phyloP scores from a whole-genome alignment of 2,888 invertebrate genomes.

The Himalopsyche kuldschensis region DNA sequence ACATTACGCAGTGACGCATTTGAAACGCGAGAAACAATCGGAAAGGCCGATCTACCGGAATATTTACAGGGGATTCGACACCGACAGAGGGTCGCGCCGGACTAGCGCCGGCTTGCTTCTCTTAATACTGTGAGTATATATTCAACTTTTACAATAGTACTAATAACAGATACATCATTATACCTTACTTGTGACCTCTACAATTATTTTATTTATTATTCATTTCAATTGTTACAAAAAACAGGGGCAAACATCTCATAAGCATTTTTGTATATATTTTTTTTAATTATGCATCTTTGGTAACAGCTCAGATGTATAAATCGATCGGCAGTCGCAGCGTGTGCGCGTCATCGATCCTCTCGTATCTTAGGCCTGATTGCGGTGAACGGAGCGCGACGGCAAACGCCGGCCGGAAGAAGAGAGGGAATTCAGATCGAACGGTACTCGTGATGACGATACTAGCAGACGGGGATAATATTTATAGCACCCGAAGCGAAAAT shows the following conservation, averaged over 20 bases:
- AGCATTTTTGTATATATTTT: not conserved
- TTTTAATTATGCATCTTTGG: slow-evolving; percentile 22
- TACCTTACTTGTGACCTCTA: not conserved
- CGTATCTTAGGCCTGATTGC: not conserved
- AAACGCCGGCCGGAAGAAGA: not conserved
- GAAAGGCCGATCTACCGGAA: not conserved
- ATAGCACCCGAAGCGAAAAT: too few relatives aligned
- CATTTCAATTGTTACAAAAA: not conserved
- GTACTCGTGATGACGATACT: too few relatives aligned
- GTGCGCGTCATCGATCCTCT: not conserved
- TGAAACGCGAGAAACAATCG: not conserved
- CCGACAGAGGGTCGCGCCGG: not conserved
- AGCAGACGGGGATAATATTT: too few relatives aligned
- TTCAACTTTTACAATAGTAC: not conserved
- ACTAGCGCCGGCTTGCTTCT: not conserved
- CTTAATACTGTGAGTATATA: not conserved
- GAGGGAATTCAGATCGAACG: not conserved
- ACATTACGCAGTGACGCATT: not conserved
- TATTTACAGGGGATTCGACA: not conserved
- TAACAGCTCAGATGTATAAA: slow-evolving; percentile 14
- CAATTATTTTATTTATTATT: not conserved
- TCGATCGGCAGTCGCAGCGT: not conserved
- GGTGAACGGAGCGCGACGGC: not conserved
- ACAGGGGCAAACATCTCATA: not conserved
- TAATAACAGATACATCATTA: not conserved